These are phyloP conservation scores for Thecophora atra DNA, from an alignment of 2,888 invertebrate species.

Conservation along the genomic window DNA sequence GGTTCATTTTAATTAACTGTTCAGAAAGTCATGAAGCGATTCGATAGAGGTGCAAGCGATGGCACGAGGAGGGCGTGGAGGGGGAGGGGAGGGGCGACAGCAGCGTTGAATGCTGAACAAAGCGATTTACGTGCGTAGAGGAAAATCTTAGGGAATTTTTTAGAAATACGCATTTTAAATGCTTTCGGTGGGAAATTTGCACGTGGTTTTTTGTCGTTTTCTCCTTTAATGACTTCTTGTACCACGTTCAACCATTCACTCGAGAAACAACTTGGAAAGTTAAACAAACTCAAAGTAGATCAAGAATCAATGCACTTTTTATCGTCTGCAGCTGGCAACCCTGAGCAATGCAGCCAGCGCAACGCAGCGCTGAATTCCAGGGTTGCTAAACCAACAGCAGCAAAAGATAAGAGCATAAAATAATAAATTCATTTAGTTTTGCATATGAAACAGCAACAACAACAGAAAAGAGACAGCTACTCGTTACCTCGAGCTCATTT, in stretches of 20 bases:
- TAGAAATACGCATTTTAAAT: neutral
- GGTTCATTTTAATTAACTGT: constrained; percentile 62
- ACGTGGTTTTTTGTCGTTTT: constrained; percentile 6
- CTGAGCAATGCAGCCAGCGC: constrained; percentile 8
- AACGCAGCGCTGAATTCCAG: constrained; percentile 22
- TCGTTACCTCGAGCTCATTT: constrained; percentile 16
- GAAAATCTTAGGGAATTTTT: neutral
- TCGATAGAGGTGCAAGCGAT: constrained; percentile 14
- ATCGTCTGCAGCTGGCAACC: constrained; percentile 27
- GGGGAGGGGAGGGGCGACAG: neutral
- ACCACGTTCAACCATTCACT: too few relatives aligned
- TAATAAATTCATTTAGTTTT: constrained; percentile 19
- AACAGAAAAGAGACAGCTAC: neutral
- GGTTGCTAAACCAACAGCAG: constrained; percentile 17
- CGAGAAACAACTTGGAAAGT: constrained; percentile 1
- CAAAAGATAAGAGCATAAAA: constrained; percentile 25
- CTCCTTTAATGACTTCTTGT: too few relatives aligned
- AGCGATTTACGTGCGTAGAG: neutral
- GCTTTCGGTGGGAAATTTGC: constrained; percentile 7
- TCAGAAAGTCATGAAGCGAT: constrained; percentile 21
- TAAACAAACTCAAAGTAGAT: constrained; percentile 26
- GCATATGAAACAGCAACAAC: constrained; percentile 13
- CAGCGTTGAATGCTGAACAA: neutral
- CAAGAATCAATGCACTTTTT: constrained; percentile 31
- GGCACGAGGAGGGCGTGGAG: neutral